Conservation (phyloP, 2,888 invertebrate species). For the Polyploca ridens region DNA sequence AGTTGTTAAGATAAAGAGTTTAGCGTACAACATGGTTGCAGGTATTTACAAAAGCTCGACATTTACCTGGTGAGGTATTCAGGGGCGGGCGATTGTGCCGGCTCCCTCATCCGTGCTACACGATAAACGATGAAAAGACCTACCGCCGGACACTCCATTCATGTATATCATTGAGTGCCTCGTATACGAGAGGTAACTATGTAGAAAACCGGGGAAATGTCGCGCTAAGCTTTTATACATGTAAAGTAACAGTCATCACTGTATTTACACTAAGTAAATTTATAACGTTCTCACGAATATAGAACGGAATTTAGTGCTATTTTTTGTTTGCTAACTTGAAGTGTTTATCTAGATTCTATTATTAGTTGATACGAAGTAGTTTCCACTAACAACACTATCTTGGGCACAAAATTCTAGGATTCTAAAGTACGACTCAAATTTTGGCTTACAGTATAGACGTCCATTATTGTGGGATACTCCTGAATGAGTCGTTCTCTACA, state of each 20-base stretch:
- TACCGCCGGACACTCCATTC: slow-evolving; percentile 74
- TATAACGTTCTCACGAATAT: not conserved
- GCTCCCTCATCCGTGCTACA: slow-evolving; percentile 57
- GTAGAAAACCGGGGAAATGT: slow-evolving; percentile 57
- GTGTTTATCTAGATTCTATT: not conserved
- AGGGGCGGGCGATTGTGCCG: slow-evolving; percentile 58
- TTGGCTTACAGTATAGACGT: not conserved
- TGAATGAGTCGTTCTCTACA: not conserved
- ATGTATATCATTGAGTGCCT: slow-evolving; percentile 70
- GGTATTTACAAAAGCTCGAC: slow-evolving; percentile 51
- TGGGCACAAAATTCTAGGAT: not conserved
- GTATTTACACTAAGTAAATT: slow-evolving; percentile 8
- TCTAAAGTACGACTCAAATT: not conserved
- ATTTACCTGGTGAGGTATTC: slow-evolving; percentile 61
- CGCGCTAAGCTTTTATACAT: slow-evolving; percentile 22
- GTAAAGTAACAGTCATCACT: slow-evolving; percentile 15
- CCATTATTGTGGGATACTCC: not conserved
- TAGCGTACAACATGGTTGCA: slow-evolving; percentile 34
- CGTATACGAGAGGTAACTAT: slow-evolving; percentile 50
- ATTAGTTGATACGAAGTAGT: not conserved
- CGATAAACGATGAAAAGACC: slow-evolving; percentile 75
- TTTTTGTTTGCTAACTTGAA: not conserved
- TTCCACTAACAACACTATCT: not conserved
- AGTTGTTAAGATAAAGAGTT: slow-evolving; percentile 50
- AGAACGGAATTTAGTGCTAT: not conserved